Evolutionary conservation across 2,888 invertebrate species (phyloP).

Genomic region (Mimachlamys varia): DNA sequence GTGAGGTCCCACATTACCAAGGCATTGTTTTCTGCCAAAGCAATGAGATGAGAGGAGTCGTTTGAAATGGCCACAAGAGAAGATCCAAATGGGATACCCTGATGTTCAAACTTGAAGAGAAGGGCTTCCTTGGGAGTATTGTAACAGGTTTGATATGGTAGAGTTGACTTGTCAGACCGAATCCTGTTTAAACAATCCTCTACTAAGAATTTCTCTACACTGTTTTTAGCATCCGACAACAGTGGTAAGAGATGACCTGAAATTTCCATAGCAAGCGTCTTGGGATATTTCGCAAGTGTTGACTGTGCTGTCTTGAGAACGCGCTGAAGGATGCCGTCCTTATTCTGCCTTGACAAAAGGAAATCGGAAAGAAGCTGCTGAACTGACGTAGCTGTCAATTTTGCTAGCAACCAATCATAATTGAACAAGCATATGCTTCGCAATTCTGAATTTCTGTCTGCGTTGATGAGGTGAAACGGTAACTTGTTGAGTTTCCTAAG

Average conservation of each 20-base stretch:
- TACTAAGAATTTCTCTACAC: conserved; percentile 58
- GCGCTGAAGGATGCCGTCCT: conserved; percentile 89
- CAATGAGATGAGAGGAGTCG: conserved; percentile 60
- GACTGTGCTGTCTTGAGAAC: conserved; percentile 82
- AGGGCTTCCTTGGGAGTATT: conserved; percentile 61
- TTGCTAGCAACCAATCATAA: conserved; percentile 97
- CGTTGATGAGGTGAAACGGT: conserved; percentile 74
- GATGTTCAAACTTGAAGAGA: conserved; percentile 63
- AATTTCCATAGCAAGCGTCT: conserved; percentile 96
- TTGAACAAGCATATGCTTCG: conserved; percentile 96
- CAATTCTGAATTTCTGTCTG: conserved; percentile 88
- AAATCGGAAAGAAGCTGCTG: conserved; percentile 97
- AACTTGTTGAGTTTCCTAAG: conserved; percentile 76
- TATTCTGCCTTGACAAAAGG: conserved; percentile 78
- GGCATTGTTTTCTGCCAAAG: conserved; percentile 59
- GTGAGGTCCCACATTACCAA: conserved; percentile 65
- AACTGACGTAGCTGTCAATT: conserved; percentile 95
- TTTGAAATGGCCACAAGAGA: conserved; percentile 57
- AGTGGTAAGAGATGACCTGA: conserved; percentile 92
- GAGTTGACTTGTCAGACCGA: conserved; percentile 79
- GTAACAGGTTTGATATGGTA: conserved; percentile 64
- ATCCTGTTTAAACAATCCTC: conserved; percentile 57
- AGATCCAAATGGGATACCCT: conserved; percentile 82
- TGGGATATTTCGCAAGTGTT: conserved; percentile 93
- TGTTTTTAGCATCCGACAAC: conserved; percentile 53